phyloP scores from a whole-genome alignment of 2,888 invertebrate genomes.

The Dysmachus trigonus region DNA sequence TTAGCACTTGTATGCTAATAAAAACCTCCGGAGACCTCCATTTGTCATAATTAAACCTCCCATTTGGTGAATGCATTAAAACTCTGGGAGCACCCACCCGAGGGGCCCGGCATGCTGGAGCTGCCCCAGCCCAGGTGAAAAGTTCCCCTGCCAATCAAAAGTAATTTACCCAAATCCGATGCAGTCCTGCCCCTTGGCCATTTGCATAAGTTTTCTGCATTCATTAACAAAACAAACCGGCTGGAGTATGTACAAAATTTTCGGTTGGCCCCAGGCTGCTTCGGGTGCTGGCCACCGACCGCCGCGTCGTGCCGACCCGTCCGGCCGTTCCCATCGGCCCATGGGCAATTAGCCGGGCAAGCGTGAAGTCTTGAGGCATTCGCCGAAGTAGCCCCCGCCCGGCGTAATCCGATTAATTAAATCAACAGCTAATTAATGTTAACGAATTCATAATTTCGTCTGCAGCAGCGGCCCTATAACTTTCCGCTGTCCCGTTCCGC shows the following conservation, averaged over 20 bases:
- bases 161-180: constrained; percentile 3
- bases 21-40: neutral
- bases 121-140: neutral
- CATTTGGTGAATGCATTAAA: neutral
- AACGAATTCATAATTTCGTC: constrained; percentile 37
- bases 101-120: neutral
- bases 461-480: neutral
- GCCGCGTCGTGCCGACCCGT: neutral
- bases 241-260: neutral
- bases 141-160: neutral
- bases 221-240: constrained; percentile 9
- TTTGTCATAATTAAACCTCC: neutral
- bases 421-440: constrained; percentile 44
- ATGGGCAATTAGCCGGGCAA: constrained; percentile 18
- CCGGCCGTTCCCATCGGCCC: neutral
- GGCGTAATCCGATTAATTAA: constrained; percentile 40
- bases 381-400: neutral
- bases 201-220: constrained; percentile 24
- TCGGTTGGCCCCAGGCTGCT: neutral
- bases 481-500: neutral
- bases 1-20: neutral
- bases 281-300: neutral
- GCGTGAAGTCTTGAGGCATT: constrained; percentile 25
- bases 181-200: neutral
- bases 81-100: neutral